Conservation (phyloP, 2,888 invertebrate species). For the Tiphia femorata region DNA sequence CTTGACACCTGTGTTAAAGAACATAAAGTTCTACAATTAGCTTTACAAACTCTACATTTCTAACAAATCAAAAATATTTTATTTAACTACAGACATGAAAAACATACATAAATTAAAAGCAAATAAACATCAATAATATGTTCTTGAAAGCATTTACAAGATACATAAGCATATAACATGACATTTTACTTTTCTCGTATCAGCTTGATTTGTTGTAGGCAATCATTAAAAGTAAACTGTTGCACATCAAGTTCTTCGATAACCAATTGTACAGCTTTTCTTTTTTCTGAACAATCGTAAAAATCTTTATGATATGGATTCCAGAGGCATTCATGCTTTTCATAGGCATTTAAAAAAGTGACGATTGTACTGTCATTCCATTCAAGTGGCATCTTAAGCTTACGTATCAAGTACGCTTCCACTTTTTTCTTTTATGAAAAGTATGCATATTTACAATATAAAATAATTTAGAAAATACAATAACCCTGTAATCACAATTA, state of each 20-base stretch:
- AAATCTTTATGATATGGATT: conserved; percentile 47
- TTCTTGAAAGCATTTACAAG: background rate
- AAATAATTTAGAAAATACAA: no score
- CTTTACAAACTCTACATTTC: no score
- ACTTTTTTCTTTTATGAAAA: no score
- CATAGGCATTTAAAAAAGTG: conserved; percentile 45
- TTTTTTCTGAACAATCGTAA: conserved; percentile 40
- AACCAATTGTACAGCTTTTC: conserved; percentile 41
- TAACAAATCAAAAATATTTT: no score
- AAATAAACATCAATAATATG: no score
- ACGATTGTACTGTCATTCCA: conserved; percentile 48
- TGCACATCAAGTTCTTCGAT: conserved; percentile 38
- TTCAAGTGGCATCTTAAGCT: no score
- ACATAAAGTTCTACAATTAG: background rate
- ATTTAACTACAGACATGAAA: no score
- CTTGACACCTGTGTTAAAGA: conserved; percentile 32
- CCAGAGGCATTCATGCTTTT: conserved; percentile 54
- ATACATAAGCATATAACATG: conserved; percentile 3
- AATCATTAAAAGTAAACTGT: conserved; percentile 39
- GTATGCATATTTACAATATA: no score
- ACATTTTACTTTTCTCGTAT: conserved; percentile 55
- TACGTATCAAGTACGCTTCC: no score
- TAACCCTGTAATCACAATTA: no score
- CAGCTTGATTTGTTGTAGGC: conserved; percentile 45
- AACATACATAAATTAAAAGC: no score